A percentile compares a stretch with the other conserved stretches of the same genome.
phyloP scores from a whole-genome alignment of 2,888 invertebrate species.

The Drosophila siamana region DNA sequence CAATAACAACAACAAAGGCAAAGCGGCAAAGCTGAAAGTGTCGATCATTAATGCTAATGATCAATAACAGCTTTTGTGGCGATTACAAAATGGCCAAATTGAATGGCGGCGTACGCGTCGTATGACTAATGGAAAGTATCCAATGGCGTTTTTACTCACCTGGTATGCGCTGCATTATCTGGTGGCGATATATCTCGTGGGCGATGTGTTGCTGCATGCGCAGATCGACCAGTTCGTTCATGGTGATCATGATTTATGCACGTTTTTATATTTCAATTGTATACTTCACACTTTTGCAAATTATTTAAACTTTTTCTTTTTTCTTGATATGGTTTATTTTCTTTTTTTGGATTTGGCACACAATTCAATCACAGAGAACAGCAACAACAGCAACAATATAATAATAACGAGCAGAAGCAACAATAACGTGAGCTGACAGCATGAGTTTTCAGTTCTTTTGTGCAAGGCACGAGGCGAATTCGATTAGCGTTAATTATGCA shows the following conservation, averaged over 20 bases:
- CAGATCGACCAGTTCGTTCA: slow-evolving; percentile 84
- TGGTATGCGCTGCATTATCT: slow-evolving; percentile 84
- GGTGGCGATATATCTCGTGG: slow-evolving; percentile 84
- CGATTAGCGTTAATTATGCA: slow-evolving; percentile 78
- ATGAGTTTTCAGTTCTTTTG: slow-evolving; percentile 45
- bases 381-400: slow-evolving; percentile 5
- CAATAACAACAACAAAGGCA: not conserved
- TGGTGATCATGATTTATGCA: slow-evolving; percentile 77
- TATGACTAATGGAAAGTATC: slow-evolving; percentile 38
- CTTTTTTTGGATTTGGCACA: slow-evolving; percentile 54
- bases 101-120: slow-evolving; percentile 29
- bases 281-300: slow-evolving; percentile 57
- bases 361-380: slow-evolving; percentile 58
- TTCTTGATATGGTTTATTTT: too few species aligned
- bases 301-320: slow-evolving; percentile 37
- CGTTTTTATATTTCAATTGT: slow-evolving; percentile 11
- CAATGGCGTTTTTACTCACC: slow-evolving; percentile 66
- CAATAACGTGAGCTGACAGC: slow-evolving; percentile 32
- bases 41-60: slow-evolving; percentile 62
- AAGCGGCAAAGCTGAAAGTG: slow-evolving; percentile 1
- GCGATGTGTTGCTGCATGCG: slow-evolving; percentile 84
- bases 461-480: slow-evolving; percentile 60
- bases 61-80: slow-evolving; percentile 54
- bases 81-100: slow-evolving; percentile 31
- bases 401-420: slow-evolving; percentile 22